These are phyloP conservation scores for Ennomos erosarius DNA, from an alignment of 2,888 invertebrate genomes.

Conservation along the genomic window DNA sequence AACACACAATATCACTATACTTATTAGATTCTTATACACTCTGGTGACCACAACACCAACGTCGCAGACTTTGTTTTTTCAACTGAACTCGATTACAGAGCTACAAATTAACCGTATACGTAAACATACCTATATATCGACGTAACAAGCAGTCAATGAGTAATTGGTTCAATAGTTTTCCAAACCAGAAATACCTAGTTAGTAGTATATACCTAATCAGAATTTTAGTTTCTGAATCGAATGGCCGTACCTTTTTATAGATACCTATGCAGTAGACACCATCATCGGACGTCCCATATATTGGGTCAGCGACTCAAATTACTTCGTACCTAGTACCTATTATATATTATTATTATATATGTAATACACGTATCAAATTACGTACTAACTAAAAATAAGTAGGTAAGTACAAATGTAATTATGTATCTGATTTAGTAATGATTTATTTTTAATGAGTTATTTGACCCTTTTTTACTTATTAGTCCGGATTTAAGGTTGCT, in stretches of 20 bases:
- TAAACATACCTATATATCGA: constrained; percentile 28
- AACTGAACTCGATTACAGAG: constrained; percentile 23
- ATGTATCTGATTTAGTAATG: neutral
- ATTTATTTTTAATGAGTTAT: constrained; percentile 17
- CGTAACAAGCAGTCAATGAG: constrained; percentile 23
- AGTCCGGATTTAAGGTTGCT: no score
- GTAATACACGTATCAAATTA: no score
- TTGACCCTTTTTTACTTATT: constrained; percentile 11
- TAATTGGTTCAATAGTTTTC: constrained; percentile 19
- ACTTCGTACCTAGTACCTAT: neutral
- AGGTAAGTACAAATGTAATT: neutral
- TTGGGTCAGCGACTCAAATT: no score
- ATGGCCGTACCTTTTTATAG: no score
- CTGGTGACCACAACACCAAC: neutral
- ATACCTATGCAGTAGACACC: no score
- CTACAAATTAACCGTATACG: constrained; percentile 22
- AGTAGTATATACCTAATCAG: neutral
- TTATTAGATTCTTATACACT: no score
- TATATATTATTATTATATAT: no score
- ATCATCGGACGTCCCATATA: no score
- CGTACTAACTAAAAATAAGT: no score
- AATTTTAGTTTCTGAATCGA: constrained; percentile 1
- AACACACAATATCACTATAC: no score
- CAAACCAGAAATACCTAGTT: constrained; percentile 7
- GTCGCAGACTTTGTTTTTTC: constrained; percentile 20